phyloP scores from a whole-genome alignment of 1,140 invertebrate species.

The Choristoneura fumiferana region DNA sequence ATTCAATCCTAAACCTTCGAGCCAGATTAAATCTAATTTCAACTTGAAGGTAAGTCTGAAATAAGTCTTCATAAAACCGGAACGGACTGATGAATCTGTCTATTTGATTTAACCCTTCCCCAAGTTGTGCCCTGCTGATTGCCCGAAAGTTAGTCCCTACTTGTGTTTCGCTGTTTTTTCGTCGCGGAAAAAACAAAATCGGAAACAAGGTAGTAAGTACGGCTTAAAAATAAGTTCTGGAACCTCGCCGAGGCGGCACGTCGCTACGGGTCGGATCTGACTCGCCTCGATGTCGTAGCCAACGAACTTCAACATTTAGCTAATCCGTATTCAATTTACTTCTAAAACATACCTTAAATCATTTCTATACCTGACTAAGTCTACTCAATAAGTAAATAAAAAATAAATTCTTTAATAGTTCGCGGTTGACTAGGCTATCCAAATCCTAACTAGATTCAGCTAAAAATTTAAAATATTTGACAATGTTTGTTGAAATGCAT shows the following conservation, averaged over 20 bases:
- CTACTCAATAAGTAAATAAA: no score
- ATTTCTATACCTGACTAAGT: no score
- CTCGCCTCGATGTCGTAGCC: not conserved
- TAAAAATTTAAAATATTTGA: no score
- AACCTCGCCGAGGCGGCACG: slow-evolving; percentile 28
- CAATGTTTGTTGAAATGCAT: no score
- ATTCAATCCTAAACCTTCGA: slow-evolving; percentile 77
- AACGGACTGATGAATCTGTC: slow-evolving; percentile 40
- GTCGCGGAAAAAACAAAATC: slow-evolving; percentile 65
- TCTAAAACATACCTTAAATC: no score
- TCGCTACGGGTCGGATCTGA: slow-evolving; percentile 15
- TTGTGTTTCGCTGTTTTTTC: slow-evolving; percentile 64
- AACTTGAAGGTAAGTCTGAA: slow-evolving; percentile 78
- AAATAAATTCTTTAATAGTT: no score
- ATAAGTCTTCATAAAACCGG: slow-evolving; percentile 78
- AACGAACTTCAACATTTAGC: slow-evolving; percentile 9
- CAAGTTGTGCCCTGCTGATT: slow-evolving; percentile 73
- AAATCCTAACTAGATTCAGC: no score
- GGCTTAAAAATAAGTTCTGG: slow-evolving; percentile 66
- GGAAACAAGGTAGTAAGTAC: slow-evolving; percentile 70
- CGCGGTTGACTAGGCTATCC: no score
- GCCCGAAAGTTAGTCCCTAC: slow-evolving; percentile 69
- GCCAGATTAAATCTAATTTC: slow-evolving; percentile 78
- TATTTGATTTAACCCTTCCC: slow-evolving; percentile 75
- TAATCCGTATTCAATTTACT: no score